Base-by-base conservation (phyloP, 2,888 invertebrate species). In the Physocephala rufipes region DNA sequence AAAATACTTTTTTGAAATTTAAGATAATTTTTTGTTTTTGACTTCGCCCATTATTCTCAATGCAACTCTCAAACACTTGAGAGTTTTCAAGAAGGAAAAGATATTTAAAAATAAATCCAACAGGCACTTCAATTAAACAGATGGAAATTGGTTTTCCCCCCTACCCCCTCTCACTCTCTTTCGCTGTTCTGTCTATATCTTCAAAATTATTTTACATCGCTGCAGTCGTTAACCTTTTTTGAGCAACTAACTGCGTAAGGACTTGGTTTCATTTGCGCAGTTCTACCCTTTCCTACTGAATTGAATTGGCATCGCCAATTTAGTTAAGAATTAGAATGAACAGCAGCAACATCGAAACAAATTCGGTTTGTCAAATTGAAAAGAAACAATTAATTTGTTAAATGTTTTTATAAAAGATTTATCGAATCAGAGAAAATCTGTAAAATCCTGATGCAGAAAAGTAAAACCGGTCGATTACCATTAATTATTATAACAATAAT, bases 291-390 rank as follows among this genome's bases (percentile, higher is more conserved):
- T 36, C 9, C 36, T 9, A 9, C 36, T 9, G 36, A 36, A 36
- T 36, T 9, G 36, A 36, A 4, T 36, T 36, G 4, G 9, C n/a
- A 36, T 9, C 36, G 9, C 9, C 36, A 9, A 36, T 4, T 36
- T 36, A 9, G 36, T 36, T 36, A 4, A 36, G 9, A 36, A 36
- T 36, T 36, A 36, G 9, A 36, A 36, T 7, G 45, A 47, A 63
- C 63, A 63, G 47, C 47, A 3, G 43, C 19, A 63, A 58, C 36
- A 47, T 43, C 24, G 45, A 63, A 63, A 63, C 63, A 63, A 63
- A 63, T 63, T 63, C 19, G 26, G 26, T 16, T 47, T 63, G 63
- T 63, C 63, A 43, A 63, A 45, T 63, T 63, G 24, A 45, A 12
- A 26, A 45, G 16, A 28, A 15, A 15, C 12, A 4, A 12, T 59